Evolutionary conservation across 2,113 vertebrate species (phyloP).

Genomic region (Carettochelys insculpta): DNA sequence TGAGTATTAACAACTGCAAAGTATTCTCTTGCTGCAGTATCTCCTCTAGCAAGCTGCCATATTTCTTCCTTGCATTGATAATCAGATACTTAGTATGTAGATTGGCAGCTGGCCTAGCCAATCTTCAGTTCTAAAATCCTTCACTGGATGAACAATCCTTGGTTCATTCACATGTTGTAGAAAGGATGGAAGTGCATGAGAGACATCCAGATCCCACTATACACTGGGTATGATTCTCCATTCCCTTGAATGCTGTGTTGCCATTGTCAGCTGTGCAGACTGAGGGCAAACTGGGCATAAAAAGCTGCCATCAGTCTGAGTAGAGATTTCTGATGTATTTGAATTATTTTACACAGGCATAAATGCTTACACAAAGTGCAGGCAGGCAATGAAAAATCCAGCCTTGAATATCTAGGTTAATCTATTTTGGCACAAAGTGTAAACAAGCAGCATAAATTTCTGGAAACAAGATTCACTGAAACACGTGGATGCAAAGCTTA

Average conservation of each 20-base stretch:
- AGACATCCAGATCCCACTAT: conserved; percentile 61
- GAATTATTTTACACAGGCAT: conserved; percentile 42
- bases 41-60: conserved; percentile 33
- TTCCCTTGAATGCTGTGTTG: conserved; percentile 45
- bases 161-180: conserved; percentile 72
- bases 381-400: conserved; percentile 10
- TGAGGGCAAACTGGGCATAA: conserved; percentile 50
- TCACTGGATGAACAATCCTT: conserved; percentile 65
- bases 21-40: neutral
- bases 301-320: conserved; percentile 6
- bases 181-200: conserved; percentile 66
- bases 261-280: conserved; percentile 53
- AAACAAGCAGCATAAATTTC: neutral
- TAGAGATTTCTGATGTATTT: conserved; percentile 42
- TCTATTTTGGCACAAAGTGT: neutral
- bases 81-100: conserved; percentile 55
- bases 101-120: conserved; percentile 57
- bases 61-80: conserved; percentile 53
- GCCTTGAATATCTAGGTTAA: conserved; percentile 1
- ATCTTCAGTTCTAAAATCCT: conserved; percentile 54
- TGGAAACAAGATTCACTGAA: neutral
- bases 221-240: conserved; percentile 40
- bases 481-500: neutral
- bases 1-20: conserved; percentile 28
- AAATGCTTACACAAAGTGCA: conserved; percentile 25